Conservation (phyloP, 2,888 invertebrate species). For the Steinernema carpocapsae region DNA sequence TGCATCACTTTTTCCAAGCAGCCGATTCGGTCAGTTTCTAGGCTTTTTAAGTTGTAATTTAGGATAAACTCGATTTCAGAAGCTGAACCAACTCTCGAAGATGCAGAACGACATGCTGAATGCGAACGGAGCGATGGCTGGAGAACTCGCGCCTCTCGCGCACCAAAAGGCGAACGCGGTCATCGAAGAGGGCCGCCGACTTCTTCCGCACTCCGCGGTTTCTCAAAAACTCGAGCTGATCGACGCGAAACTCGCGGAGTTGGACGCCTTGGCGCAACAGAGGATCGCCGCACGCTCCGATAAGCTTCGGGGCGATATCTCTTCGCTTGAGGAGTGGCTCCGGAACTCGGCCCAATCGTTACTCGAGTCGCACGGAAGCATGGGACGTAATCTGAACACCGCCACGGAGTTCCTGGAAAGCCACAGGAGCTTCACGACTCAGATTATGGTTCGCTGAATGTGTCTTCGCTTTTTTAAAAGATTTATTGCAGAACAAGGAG, state of each 20-base stretch:
- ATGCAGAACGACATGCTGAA: conserved; percentile 61
- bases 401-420: conserved; percentile 53
- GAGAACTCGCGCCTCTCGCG: conserved; percentile 61
- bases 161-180: conserved; percentile 59
- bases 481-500: conserved; percentile 49
- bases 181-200: conserved; percentile 59
- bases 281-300: conserved; percentile 48
- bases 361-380: conserved; percentile 54
- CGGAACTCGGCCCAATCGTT: conserved; percentile 57
- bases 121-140: conserved; percentile 65
- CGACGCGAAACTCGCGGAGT: conserved; percentile 49
- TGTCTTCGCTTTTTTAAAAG: background rate
- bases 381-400: conserved; percentile 52
- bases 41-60: background rate
- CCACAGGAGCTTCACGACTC: conserved; percentile 57
- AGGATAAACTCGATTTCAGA: conserved; percentile 41
- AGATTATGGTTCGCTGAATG: conserved; percentile 47
- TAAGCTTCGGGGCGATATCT: conserved; percentile 29
- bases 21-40: conserved; percentile 52
- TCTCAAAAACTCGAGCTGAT: conserved; percentile 49
- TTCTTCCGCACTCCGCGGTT: conserved; percentile 48
- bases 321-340: conserved; percentile 52
- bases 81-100: conserved; percentile 59
- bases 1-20: conserved; percentile 54
- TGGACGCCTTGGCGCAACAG: conserved; percentile 57